Percentiles rank a stretch among this genome's conserved stretches.
phyloP scores from a whole-genome alignment of 2,113 vertebrate genomes.

The Cyphomyrus plagiostoma region DNA sequence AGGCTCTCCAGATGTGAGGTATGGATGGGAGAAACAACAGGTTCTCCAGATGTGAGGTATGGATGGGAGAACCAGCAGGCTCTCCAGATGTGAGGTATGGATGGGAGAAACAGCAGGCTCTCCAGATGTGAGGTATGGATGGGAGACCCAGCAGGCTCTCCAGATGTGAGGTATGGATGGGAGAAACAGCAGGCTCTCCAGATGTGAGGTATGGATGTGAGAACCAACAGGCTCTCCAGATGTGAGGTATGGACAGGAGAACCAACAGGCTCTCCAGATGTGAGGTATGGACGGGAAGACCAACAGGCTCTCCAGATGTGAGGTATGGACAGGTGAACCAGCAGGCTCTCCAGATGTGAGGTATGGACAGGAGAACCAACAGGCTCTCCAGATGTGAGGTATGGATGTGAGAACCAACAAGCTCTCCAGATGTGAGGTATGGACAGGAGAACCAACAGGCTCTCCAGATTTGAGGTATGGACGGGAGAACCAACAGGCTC shows the following conservation, averaged over 20 bases:
- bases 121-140: neutral
- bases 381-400: too few relatives aligned
- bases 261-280: neutral
- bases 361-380: neutral
- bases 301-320: neutral
- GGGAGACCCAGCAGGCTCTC: neutral
- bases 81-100: neutral
- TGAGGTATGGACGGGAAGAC: conserved; percentile 27
- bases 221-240: neutral
- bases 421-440: neutral
- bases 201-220: neutral
- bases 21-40: neutral
- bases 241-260: neutral
- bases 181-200: conserved; percentile 1
- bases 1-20: neutral
- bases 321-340: neutral
- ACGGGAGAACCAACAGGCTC: neutral
- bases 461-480: neutral
- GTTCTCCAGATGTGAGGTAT: too few relatives aligned
- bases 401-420: neutral
- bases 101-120: neutral
- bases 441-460: neutral
- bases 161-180: conserved; percentile 17
- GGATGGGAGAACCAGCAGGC: neutral
- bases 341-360: neutral